Conservation (phyloP, 2,888 invertebrate genomes). For the Cataglyphis rosenhaueri region DNA sequence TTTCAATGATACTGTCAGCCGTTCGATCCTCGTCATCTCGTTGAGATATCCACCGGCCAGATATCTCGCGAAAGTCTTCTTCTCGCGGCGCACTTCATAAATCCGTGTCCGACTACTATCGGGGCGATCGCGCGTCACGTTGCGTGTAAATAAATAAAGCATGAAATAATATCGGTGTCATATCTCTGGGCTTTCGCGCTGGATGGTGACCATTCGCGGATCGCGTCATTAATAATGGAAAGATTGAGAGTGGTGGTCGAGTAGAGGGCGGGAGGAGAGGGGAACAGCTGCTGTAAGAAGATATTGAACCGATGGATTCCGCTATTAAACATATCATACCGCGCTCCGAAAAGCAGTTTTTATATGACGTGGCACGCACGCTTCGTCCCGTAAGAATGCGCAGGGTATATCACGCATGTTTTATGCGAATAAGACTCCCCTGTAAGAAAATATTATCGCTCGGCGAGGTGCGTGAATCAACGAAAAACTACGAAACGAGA, state of each 20-base stretch:
- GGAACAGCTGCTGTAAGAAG: conserved; percentile 30
- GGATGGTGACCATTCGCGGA: conserved; percentile 74
- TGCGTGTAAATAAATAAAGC: conserved; percentile 79
- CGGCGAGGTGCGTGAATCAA: conserved; percentile 66
- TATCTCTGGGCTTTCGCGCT: conserved; percentile 70
- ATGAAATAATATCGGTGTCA: conserved; percentile 76
- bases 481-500: conserved; percentile 62
- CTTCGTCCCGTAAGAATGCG: conserved; percentile 65
- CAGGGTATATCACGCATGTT: conserved; percentile 59
- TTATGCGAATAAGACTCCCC: conserved; percentile 62
- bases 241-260: conserved; percentile 8
- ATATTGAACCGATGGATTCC: conserved; percentile 64
- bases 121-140: conserved; percentile 71
- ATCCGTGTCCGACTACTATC: conserved; percentile 73
- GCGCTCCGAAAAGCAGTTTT: conserved; percentile 67
- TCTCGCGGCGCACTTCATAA: conserved; percentile 74
- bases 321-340: conserved; percentile 78
- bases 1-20: conserved; percentile 38
- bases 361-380: conserved; percentile 72
- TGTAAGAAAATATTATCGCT: conserved; percentile 63
- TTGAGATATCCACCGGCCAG: conserved; percentile 24
- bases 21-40: conserved; percentile 49
- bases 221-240: conserved; percentile 77
- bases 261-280: conserved; percentile 28
- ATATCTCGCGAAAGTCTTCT: conserved; percentile 50